Conservation (phyloP, 2,113 vertebrate genomes). For the Meriones unguiculatus region DNA sequence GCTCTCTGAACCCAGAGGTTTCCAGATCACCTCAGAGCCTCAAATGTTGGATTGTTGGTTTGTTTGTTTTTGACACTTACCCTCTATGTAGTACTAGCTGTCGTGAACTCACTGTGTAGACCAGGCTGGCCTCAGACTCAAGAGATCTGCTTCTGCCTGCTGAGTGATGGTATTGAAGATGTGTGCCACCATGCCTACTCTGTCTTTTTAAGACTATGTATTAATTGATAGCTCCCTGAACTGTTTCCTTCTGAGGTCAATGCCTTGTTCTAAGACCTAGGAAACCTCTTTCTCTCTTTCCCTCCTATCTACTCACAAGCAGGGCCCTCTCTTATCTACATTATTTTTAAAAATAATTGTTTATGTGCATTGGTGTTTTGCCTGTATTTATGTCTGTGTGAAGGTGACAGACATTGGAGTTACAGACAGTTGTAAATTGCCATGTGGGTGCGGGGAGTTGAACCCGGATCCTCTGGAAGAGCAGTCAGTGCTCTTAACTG, state of each 20-base stretch:
- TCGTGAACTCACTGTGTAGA: neutral
- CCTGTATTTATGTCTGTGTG: too few relatives aligned
- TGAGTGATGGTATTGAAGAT: neutral
- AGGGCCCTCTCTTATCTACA: neutral
- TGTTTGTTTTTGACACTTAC: neutral
- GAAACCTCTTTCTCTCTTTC: neutral
- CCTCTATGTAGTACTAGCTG: neutral
- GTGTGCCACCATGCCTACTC: neutral
- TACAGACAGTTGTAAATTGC: too few relatives aligned
- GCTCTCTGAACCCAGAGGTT: neutral
- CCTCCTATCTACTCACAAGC: rapidly evolving
- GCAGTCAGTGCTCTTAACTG: too few relatives aligned
- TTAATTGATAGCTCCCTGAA: neutral
- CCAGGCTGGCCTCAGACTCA: neutral
- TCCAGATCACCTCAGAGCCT: neutral
- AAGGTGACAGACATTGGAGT: too few relatives aligned
- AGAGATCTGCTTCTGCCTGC: neutral
- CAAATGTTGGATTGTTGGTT: neutral
- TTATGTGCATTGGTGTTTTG: too few relatives aligned
- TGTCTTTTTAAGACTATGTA: neutral
- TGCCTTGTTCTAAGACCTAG: neutral
- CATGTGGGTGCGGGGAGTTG: too few relatives aligned
- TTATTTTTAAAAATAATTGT: neutral
- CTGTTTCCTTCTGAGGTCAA: neutral
- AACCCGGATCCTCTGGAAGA: too few relatives aligned